Percentiles rank a stretch among this genome's conserved stretches.
These are phyloP conservation scores for Glyptemys insculpta DNA, from an alignment of 2,797 vertebrate genomes.

Conservation along the genomic window DNA sequence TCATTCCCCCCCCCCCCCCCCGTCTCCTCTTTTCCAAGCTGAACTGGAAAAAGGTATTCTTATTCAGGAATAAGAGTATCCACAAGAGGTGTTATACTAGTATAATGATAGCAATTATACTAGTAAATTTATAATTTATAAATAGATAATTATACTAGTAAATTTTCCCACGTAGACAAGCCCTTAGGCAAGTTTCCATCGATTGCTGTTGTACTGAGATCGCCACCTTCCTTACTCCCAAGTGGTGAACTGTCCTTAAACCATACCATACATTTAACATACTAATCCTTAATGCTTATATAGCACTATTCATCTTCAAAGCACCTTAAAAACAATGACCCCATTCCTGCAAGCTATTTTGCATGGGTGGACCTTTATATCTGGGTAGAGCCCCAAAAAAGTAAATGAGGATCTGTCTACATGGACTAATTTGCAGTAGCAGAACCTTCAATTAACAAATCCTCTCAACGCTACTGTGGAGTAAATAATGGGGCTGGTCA, in stretches of 20 bases:
- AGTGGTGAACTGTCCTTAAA: not conserved
- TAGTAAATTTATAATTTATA: not conserved
- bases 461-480: not conserved
- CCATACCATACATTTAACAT: not conserved
- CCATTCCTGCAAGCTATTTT: not conserved
- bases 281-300: not conserved
- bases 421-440: not conserved
- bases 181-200: not conserved
- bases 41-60: not conserved
- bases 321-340: not conserved
- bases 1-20: too few species aligned
- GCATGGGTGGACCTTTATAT: not conserved
- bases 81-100: not conserved
- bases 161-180: not conserved
- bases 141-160: conserved; percentile 51
- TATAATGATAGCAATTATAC: not conserved
- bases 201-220: not conserved
- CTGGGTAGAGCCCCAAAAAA: not conserved
- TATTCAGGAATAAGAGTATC: conserved; percentile 28
- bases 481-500: not conserved
- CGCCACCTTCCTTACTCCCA: not conserved
- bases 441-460: accelerated
- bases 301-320: not conserved
- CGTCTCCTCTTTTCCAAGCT: too few species aligned
- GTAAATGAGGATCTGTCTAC: not conserved